These are phyloP conservation scores for Synergus japonicus DNA, from an alignment of 2,888 invertebrate species.

Conservation along the genomic window DNA sequence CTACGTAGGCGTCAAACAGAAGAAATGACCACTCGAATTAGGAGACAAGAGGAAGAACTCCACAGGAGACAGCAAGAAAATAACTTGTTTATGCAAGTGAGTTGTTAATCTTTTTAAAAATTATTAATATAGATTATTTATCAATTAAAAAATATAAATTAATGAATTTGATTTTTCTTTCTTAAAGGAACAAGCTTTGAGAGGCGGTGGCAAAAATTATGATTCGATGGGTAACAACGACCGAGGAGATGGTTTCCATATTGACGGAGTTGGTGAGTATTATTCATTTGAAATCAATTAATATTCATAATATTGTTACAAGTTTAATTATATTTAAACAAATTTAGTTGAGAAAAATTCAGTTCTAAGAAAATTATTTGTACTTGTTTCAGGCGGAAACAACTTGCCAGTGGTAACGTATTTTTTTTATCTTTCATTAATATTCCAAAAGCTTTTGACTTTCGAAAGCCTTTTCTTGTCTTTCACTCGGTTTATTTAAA, in stretches of 20 bases:
- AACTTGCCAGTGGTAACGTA: slow-evolving; percentile 77
- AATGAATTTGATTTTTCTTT: slow-evolving; percentile 42
- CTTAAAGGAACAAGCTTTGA: slow-evolving; percentile 74
- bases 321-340: slow-evolving; percentile 5
- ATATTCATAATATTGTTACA: not conserved
- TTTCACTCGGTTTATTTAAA: slow-evolving; percentile 6
- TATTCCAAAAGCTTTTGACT: not conserved
- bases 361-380: slow-evolving; percentile 40
- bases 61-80: slow-evolving; percentile 92
- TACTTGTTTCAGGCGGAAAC: slow-evolving; percentile 71
- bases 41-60: slow-evolving; percentile 90
- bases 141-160: not conserved
- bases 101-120: not conserved
- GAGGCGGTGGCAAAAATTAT: slow-evolving; percentile 72
- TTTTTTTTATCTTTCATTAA: slow-evolving; percentile 59
- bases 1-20: slow-evolving; percentile 85
- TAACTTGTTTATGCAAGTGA: slow-evolving; percentile 90
- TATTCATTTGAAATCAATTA: not conserved
- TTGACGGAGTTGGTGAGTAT: slow-evolving; percentile 66
- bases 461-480: not conserved
- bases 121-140: not conserved
- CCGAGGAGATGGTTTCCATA: slow-evolving; percentile 71
- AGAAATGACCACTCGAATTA: slow-evolving; percentile 88
- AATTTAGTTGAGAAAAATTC: not conserved
- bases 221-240: slow-evolving; percentile 72